phyloP scores from a whole-genome alignment of 2,888 invertebrate species.

The Parnassius mnemosyne region DNA sequence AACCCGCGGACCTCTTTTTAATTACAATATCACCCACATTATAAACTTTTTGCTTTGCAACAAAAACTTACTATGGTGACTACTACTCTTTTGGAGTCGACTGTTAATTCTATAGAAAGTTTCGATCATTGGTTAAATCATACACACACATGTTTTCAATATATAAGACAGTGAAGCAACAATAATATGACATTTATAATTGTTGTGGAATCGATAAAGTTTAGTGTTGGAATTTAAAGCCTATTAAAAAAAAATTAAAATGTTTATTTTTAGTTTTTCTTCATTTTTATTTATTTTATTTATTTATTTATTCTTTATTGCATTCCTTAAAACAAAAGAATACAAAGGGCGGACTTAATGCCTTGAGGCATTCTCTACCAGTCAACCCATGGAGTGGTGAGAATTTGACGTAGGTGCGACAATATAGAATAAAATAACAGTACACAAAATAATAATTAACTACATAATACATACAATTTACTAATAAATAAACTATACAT shows the following conservation, averaged over 20 bases:
- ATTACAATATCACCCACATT: constrained; percentile 80
- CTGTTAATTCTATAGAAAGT: not conserved
- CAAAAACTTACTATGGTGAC: constrained; percentile 29
- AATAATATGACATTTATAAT: not conserved
- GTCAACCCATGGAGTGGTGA: too few relatives aligned
- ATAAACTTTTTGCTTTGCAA: constrained; percentile 57
- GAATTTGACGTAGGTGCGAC: too few relatives aligned
- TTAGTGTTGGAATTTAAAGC: constrained; percentile 18
- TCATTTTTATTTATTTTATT: too few relatives aligned
- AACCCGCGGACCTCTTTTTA: constrained; percentile 65
- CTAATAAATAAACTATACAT: too few relatives aligned
- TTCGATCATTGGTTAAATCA: constrained; percentile 6
- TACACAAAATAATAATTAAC: too few relatives aligned
- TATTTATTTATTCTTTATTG: too few relatives aligned
- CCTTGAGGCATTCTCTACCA: too few relatives aligned
- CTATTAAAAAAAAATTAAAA: not conserved
- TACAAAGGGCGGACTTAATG: too few relatives aligned
- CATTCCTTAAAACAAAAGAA: too few relatives aligned
- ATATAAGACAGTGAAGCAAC: not conserved
- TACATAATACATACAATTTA: too few relatives aligned
- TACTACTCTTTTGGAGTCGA: constrained; percentile 7
- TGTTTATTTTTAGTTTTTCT: too few relatives aligned
- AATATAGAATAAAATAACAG: too few relatives aligned
- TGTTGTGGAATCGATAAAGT: constrained; percentile 23
- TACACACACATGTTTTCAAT: not conserved